phyloP scores from a whole-genome alignment of 2,113 vertebrate species.

The Ifrita kowaldi region DNA sequence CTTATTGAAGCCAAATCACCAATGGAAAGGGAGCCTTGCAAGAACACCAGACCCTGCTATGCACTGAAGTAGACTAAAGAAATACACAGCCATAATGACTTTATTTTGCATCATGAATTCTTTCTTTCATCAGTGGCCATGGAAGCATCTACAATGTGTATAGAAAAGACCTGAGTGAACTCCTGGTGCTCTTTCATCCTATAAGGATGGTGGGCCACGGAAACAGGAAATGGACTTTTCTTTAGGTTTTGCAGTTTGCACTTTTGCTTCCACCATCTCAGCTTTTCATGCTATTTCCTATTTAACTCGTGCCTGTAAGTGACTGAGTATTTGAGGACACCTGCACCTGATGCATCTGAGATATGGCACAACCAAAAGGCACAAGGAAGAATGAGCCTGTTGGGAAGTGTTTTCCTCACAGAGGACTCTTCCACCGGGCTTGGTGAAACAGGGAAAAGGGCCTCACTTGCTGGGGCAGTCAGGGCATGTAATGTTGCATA shows the following conservation, averaged over 20 bases:
- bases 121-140: background rate
- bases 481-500: slow-evolving; percentile 3
- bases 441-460: background rate
- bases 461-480: background rate
- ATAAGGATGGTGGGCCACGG: background rate
- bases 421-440: background rate
- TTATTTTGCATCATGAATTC: background rate
- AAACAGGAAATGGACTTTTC: background rate
- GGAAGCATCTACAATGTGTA: background rate
- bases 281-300: background rate
- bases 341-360: background rate
- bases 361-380: accelerated
- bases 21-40: background rate
- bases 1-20: background rate
- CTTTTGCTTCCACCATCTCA: background rate
- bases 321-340: background rate
- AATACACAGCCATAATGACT: background rate
- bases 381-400: background rate
- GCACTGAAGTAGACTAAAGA: background rate
- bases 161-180: background rate
- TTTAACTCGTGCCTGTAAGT: background rate
- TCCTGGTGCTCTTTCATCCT: background rate
- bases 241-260: background rate
- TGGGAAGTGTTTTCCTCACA: background rate
- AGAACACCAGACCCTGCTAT: background rate